Percentiles rank a stretch among this genome's conserved stretches.
Evolutionary conservation across 2,888 invertebrate genomes (phyloP).

Genomic region (Erebia epiphron): DNA sequence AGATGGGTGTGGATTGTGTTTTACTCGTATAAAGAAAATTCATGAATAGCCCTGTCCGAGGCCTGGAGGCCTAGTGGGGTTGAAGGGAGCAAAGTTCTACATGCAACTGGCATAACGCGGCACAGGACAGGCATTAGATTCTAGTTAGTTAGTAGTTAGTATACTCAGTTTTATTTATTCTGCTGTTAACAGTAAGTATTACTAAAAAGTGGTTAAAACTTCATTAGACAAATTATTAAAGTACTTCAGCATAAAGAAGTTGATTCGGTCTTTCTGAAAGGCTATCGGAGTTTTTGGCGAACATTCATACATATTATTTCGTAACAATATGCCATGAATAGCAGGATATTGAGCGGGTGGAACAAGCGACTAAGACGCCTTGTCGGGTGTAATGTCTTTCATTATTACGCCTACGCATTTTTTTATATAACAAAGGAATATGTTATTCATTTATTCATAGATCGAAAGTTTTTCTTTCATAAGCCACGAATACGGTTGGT

Average conservation of each 20-base stretch:
- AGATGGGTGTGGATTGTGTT: too few relatives aligned
- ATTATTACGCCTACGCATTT: background rate
- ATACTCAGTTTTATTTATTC: too few relatives aligned
- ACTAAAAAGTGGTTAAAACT: too few relatives aligned
- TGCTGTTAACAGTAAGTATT: too few relatives aligned
- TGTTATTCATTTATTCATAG: background rate
- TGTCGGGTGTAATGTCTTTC: background rate
- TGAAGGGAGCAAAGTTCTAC: too few relatives aligned
- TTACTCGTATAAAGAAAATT: too few relatives aligned
- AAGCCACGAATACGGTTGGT: background rate
- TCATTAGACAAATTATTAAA: too few relatives aligned
- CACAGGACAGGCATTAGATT: too few relatives aligned
- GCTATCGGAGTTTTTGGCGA: background rate
- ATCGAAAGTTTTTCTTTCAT: background rate
- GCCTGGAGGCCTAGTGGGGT: too few relatives aligned
- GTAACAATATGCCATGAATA: constrained; percentile 3
- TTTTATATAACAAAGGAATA: background rate
- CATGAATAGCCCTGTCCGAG: too few relatives aligned
- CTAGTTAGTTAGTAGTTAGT: too few relatives aligned
- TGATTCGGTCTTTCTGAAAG: background rate
- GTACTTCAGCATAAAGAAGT: background rate
- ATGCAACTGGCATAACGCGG: too few relatives aligned
- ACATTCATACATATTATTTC: background rate
- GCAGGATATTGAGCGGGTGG: background rate
- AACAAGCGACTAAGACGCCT: background rate